Evolutionary conservation across 2,113 vertebrate genomes (phyloP).

Genomic region (Larimichthys crocea): DNA sequence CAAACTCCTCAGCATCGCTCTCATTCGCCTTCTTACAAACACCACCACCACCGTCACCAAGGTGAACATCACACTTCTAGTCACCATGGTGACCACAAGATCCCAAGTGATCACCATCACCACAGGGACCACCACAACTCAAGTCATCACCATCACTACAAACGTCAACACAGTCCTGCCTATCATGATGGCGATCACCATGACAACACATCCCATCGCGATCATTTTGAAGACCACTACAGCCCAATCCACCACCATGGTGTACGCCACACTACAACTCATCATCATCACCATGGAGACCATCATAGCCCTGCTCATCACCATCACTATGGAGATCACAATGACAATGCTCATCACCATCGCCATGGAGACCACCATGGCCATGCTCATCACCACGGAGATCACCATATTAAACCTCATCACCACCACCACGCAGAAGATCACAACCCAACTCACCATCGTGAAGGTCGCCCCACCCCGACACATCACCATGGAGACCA

Average conservation of each 20-base stretch:
- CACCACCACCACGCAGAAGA: background rate
- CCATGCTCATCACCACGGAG: background rate
- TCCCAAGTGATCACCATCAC: conserved; percentile 9
- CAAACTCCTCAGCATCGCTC: conserved; percentile 35
- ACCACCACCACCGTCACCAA: conserved; percentile 32
- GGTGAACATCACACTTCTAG: conserved; percentile 6
- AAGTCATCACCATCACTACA: conserved; percentile 2
- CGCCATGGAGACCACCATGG: conserved; percentile 14
- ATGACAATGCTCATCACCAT: background rate
- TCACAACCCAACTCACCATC: background rate
- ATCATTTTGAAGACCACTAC: conserved; percentile 20
- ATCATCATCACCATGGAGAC: conserved; percentile 29
- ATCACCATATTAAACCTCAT: background rate
- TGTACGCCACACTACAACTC: background rate
- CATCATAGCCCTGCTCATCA: background rate
- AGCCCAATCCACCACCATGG: background rate
- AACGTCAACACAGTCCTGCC: conserved; percentile 15
- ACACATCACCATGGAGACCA: background rate
- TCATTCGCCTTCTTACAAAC: conserved; percentile 46
- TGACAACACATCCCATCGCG: conserved; percentile 8
- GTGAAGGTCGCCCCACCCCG: background rate
- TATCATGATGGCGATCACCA: conserved; percentile 18
- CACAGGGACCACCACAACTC: conserved; percentile 12
- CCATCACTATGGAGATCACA: conserved; percentile 14
- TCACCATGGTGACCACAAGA: conserved; percentile 17